A percentile compares a stretch with the other conserved stretches of the same genome.
Evolutionary conservation across 2,113 vertebrate genomes (phyloP).

Genomic region (Hipposideros armiger): DNA sequence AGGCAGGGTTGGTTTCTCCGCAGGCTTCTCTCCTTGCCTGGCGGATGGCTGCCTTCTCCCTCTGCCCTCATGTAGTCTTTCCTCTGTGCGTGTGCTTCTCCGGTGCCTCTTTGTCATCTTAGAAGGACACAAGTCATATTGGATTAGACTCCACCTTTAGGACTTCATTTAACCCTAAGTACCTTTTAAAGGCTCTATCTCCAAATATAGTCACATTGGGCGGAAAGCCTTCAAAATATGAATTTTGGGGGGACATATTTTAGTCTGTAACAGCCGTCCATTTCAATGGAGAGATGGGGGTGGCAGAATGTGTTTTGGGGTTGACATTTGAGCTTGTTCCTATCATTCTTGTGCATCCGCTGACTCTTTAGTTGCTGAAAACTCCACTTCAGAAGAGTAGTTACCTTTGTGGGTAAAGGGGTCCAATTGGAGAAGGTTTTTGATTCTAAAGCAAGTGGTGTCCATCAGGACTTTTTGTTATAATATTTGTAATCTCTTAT

Average conservation of each 20-base stretch:
- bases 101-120: neutral
- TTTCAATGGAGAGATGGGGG: neutral
- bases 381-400: neutral
- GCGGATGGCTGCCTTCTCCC: neutral
- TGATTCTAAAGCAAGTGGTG: constrained; percentile 11
- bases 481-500: neutral
- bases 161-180: neutral
- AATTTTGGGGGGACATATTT: neutral
- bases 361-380: neutral
- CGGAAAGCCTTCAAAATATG: neutral
- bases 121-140: neutral
- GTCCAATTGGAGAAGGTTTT: neutral
- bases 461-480: neutral
- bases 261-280: neutral
- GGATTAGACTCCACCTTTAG: neutral
- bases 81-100: neutral
- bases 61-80: neutral
- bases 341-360: neutral
- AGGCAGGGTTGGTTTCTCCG: neutral
- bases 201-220: neutral
- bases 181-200: neutral
- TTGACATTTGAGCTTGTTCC: neutral
- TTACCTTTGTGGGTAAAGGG: neutral
- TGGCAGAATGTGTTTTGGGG: neutral
- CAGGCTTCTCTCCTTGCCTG: neutral